Base-by-base conservation (phyloP, 2,113 vertebrate genomes). In the Montifringilla adamsi region DNA sequence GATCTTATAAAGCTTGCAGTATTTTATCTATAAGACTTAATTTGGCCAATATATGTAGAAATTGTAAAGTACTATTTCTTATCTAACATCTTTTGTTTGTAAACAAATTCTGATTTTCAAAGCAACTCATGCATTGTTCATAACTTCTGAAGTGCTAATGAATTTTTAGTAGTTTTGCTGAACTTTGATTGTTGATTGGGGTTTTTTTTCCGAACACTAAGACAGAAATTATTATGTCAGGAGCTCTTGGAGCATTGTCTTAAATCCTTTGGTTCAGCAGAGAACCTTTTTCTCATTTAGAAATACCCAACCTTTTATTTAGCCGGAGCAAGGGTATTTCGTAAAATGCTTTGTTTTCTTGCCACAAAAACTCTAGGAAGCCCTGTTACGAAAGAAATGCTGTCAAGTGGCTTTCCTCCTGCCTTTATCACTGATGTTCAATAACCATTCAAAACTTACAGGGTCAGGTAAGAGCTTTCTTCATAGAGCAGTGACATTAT, bases 311-410 rank as follows among this genome's bases (percentile, higher is more conserved):
- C 58, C 27, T 94, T 93, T 95, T 93, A 95, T 73, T 94, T 93
- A 70, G 95, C 94, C 37, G 41, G 49, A 94, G 56, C 93, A 94
- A 97, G 91, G 93, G 96, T 96, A 80, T 97, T 97, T 97, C 94
- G 93, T 97, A 96, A 97, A 97, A 95, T 95, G 84, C 96, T 97
- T 93, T 97, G 95, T 96, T 97, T 97, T 97, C 87, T 97, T 97
- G 95, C 96, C 93, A 85, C 84, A 97, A 96, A 96, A 96, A 95
- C 96, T 97, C 96, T 97, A 97, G 96, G 96, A 92, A 97, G 94
- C 94, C 91, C 94, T 95, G 94, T 94, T 97, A 95, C 89, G 96
- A 97, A 96, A 97, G 95, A 95, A 96, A 95, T 91, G 95, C 93
- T 97, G 95, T 95, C 96, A 94, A 96, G 96, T 96, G 95, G 94